Evolutionary conservation across 2,113 vertebrate genomes (phyloP), one percentile per base, ranked within the genome.

Genomic region (Asarcornis scutulata): DNA sequence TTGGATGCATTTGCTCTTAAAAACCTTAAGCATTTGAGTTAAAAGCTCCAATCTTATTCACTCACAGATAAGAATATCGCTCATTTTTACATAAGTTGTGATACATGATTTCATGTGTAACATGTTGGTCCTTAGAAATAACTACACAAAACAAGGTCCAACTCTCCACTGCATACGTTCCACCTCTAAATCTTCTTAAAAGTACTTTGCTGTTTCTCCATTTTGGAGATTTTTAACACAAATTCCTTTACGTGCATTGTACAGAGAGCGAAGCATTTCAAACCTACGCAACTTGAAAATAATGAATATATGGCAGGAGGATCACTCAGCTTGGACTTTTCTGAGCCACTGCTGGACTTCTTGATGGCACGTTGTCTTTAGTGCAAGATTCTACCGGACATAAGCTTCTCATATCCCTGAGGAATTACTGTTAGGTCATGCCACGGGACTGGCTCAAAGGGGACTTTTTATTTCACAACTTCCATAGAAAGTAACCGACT

Each of bases 401-500:
- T 38, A 87, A 59, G 44, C 36, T 75, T 78, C 89, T 72, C 31
- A 52, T n/a, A 90, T 88, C 53, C 74, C 95, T 87, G 77, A 92
- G 86, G 48, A 77, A 48, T 6, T 83, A 55, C 32, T 71, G 36
- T 60, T 80, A 79, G 34, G 17, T 88, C 55, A 73, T 77, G 59
- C 53, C 90, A 94, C 68, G 44, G 46, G 78, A 83, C 40, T 71
- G 77, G 87, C 83, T 93, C 84, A 95, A 50, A 72, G 73, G 94
- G 18, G 78, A 96, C 77, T 72, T 48, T 40, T 40, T 23, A 75
- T 87, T 85, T 95, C 17, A 38, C 40, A 84, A 95, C 95, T 97
- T 97, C 93, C 95, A 97, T 32, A 96, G 96, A 98, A 98, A 97
- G 96, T 91, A 98, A 96, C 21, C 83, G 81, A 75, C n/a, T 95